A percentile compares a stretch with the other conserved stretches of the same genome.
phyloP scores from a whole-genome alignment of 2,888 invertebrate species.

The Alentia gelatinosa region DNA sequence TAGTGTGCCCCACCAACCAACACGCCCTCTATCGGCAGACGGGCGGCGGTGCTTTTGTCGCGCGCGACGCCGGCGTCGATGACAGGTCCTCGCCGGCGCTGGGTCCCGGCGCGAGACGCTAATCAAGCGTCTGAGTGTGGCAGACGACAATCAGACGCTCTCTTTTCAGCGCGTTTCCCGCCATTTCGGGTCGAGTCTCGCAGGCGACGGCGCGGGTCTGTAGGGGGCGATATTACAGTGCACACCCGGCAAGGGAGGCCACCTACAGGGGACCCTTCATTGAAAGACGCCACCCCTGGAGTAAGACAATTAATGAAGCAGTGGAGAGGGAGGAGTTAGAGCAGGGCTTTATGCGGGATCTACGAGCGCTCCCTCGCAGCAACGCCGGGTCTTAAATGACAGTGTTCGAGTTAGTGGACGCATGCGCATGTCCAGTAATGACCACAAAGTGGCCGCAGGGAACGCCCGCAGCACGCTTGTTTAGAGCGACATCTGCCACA shows the following conservation, averaged over 20 bases:
- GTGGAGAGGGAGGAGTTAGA: no score
- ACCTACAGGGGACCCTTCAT: not conserved
- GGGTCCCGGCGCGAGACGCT: not conserved
- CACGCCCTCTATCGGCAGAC: no score
- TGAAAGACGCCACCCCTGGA: not conserved
- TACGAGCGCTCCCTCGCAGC: no score
- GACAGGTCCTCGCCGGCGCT: not conserved
- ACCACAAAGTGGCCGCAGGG: no score
- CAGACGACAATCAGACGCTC: not conserved
- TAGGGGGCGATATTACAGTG: not conserved
- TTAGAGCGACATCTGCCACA: no score
- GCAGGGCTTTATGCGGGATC: no score
- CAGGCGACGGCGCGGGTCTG: not conserved
- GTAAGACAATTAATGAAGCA: not conserved
- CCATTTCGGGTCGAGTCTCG: not conserved
- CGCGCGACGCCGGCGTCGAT: not conserved
- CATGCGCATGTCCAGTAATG: no score
- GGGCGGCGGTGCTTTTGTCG: no score
- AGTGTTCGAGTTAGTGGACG: no score
- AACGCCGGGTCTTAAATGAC: no score
- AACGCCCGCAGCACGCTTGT: no score
- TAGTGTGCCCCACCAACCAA: not conserved
- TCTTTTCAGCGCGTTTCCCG: not conserved
- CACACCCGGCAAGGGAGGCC: not conserved
- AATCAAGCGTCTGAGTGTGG: not conserved